These are phyloP conservation scores for Nomada lathburiana DNA, from an alignment of 2,888 invertebrate genomes.

Conservation along the genomic window DNA sequence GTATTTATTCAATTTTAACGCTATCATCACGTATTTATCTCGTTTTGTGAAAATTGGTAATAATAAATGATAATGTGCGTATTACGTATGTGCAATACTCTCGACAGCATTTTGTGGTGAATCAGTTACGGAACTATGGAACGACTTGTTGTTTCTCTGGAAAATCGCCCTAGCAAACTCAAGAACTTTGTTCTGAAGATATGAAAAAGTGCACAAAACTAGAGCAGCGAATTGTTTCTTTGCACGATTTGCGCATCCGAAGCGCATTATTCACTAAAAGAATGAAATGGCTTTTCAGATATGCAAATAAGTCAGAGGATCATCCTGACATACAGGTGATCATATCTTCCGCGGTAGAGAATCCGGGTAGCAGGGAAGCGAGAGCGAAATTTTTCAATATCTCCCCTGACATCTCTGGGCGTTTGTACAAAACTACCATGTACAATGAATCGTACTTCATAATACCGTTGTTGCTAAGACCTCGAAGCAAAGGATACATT, in stretches of 20 bases:
- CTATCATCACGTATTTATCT: too few relatives aligned
- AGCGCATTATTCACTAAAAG: neutral
- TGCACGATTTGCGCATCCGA: neutral
- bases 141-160: too few relatives aligned
- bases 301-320: constrained; percentile 40
- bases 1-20: too few relatives aligned
- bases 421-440: constrained; percentile 4
- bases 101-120: too few relatives aligned
- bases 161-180: too few relatives aligned
- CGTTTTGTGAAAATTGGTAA: neutral
- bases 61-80: neutral
- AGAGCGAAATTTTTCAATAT: neutral
- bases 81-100: too few relatives aligned
- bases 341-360: neutral
- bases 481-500: constrained; percentile 82
- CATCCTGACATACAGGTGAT: constrained; percentile 59
- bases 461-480: constrained; percentile 43
- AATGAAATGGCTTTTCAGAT: constrained; percentile 33
- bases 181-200: too few relatives aligned
- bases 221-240: neutral
- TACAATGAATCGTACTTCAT: constrained; percentile 14
- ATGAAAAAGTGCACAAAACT: neutral
- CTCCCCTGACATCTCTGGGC: neutral
- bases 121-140: too few relatives aligned
- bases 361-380: constrained; percentile 15